Percentiles rank a stretch among this genome's conserved stretches.
Evolutionary conservation across 1,140 invertebrate species (phyloP).

Genomic region (Anastatus disparis): DNA sequence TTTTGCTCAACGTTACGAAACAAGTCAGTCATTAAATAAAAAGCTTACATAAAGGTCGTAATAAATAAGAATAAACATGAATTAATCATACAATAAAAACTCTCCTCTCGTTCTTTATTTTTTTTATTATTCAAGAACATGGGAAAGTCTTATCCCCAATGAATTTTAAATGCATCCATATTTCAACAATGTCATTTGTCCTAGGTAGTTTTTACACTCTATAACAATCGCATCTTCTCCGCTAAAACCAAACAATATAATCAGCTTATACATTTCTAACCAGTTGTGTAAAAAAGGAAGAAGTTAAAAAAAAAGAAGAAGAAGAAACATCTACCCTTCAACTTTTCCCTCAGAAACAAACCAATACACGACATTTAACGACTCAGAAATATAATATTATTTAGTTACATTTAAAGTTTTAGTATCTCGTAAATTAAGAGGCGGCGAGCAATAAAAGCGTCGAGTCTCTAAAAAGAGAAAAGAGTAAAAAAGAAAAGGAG

Average conservation of each 20-base stretch:
- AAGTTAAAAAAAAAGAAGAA: too few species aligned
- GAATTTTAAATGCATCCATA: constrained; percentile 27
- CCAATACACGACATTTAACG: background rate
- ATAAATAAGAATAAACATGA: background rate
- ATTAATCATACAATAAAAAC: constrained; percentile 27
- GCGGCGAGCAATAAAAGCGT: constrained; percentile 5
- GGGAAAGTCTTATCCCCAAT: constrained; percentile 18
- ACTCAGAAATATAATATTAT: constrained; percentile 28
- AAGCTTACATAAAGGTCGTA: too few species aligned
- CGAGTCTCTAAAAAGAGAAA: background rate
- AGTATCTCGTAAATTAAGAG: constrained; percentile 24
- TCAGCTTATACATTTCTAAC: background rate
- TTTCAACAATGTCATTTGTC: constrained; percentile 20
- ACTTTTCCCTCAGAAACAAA: background rate
- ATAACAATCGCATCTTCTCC: too few species aligned
- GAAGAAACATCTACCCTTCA: background rate
- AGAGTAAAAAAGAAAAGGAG: background rate
- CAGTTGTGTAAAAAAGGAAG: background rate
- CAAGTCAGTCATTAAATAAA: too few species aligned
- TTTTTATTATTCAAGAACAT: too few species aligned
- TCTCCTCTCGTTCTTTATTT: too few species aligned
- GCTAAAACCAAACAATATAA: constrained; percentile 24
- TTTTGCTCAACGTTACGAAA: too few species aligned
- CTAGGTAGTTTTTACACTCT: background rate
- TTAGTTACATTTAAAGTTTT: constrained; percentile 34